phyloP scores from a whole-genome alignment of 1,140 invertebrate species.

The Cydia splendana region DNA sequence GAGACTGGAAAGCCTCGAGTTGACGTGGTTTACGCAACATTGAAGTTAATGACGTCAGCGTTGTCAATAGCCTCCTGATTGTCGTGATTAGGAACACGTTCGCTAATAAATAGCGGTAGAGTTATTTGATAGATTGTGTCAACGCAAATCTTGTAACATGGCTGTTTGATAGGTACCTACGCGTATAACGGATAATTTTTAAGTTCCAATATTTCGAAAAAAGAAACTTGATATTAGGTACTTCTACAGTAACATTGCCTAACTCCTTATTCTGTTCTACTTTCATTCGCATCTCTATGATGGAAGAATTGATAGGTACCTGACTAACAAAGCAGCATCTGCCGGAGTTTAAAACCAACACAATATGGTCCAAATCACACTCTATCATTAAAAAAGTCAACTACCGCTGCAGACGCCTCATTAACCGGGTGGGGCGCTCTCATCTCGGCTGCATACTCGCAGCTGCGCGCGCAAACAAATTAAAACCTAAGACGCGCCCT shows the following conservation, averaged over 20 bases:
- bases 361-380: not conserved
- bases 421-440: conserved; percentile 43
- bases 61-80: conserved; percentile 66
- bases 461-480: conserved; percentile 79
- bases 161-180: too few relatives aligned
- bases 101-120: too few relatives aligned
- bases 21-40: conserved; percentile 59
- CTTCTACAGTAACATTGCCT: too few relatives aligned
- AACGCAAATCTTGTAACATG: too few relatives aligned
- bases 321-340: too few relatives aligned
- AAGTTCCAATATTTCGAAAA: too few relatives aligned
- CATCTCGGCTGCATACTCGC: conserved; percentile 71
- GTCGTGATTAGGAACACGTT: conserved; percentile 53
- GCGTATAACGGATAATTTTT: too few relatives aligned
- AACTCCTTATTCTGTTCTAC: too few relatives aligned
- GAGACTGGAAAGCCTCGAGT: conserved; percentile 50
- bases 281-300: too few relatives aligned
- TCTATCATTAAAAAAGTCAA: conserved; percentile 60
- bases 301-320: too few relatives aligned
- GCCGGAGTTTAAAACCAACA: conserved; percentile 40
- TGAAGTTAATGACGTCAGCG: not conserved
- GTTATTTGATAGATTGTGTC: too few relatives aligned
- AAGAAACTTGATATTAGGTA: too few relatives aligned
- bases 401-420: conserved; percentile 38
- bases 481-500: conserved; percentile 79